These are phyloP conservation scores for Probaryconus sp. DNA, from an alignment of 1,140 invertebrate genomes.

Conservation along the genomic window DNA sequence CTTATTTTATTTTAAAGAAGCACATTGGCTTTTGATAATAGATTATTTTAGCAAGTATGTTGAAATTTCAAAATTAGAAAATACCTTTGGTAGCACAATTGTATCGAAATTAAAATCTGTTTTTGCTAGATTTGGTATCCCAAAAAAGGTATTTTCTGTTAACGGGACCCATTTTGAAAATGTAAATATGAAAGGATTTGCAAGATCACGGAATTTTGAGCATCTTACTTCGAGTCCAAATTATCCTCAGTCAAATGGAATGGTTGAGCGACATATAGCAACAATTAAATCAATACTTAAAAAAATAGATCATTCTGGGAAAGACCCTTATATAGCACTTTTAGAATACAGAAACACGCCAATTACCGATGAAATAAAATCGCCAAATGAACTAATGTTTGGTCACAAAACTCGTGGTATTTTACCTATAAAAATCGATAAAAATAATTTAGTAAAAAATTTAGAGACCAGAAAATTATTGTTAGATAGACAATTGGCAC, in stretches of 20 bases:
- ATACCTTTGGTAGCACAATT: background rate
- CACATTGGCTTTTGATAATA: constrained; percentile 31
- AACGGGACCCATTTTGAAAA: constrained; percentile 48
- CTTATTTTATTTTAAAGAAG: constrained; percentile 31
- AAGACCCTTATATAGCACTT: constrained; percentile 29
- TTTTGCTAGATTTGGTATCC: constrained; percentile 49
- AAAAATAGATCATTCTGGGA: constrained; percentile 18
- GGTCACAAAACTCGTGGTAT: constrained; percentile 22
- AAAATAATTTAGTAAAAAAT: background rate
- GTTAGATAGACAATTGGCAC: constrained; percentile 6
- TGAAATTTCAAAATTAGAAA: constrained; percentile 38
- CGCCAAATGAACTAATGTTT: constrained; percentile 36
- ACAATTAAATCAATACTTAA: constrained; percentile 41
- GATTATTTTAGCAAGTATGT: constrained; percentile 55
- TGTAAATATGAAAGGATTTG: constrained; percentile 27
- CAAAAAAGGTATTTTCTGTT: constrained; percentile 27
- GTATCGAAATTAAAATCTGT: constrained; percentile 31
- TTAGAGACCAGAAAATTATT: constrained; percentile 15
- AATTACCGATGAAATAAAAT: constrained; percentile 26
- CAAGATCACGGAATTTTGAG: constrained; percentile 34
- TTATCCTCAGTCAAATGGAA: constrained; percentile 45
- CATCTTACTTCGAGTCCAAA: constrained; percentile 32
- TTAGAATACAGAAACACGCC: constrained; percentile 49
- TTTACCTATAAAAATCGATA: constrained; percentile 12
- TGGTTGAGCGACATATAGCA: constrained; percentile 35